Percentiles rank a stretch among this genome's conserved stretches.
Evolutionary conservation across 2,113 vertebrate genomes (phyloP).

Genomic region (Hiodon alosoides): DNA sequence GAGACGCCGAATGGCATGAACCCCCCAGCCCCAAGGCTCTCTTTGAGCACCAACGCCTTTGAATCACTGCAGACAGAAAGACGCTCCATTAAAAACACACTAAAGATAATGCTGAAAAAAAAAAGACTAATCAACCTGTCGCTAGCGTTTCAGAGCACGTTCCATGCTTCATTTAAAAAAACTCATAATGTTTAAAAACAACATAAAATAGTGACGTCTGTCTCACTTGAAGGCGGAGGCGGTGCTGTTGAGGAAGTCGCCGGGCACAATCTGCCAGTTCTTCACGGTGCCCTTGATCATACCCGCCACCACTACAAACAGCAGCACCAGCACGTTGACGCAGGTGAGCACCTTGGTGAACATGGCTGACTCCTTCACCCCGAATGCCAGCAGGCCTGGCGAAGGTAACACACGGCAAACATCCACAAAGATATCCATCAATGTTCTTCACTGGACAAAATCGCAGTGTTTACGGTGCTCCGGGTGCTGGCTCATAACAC

Average conservation of each 20-base stretch:
- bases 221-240: slow-evolving; percentile 44
- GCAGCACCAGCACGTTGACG: slow-evolving; percentile 83
- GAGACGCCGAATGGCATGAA: slow-evolving; percentile 88
- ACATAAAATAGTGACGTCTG: neutral
- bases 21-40: slow-evolving; percentile 66
- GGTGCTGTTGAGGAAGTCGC: slow-evolving; percentile 59
- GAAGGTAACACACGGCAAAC: neutral
- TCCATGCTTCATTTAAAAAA: neutral
- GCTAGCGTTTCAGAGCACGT: neutral
- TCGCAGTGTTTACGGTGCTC: too few species aligned
- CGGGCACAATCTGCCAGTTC: slow-evolving; percentile 78
- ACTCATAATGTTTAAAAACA: neutral
- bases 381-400: slow-evolving; percentile 79
- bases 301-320: slow-evolving; percentile 85
- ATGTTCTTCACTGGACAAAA: too few species aligned
- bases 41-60: neutral
- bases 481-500: too few species aligned
- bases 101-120: neutral
- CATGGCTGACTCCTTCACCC: slow-evolving; percentile 91
- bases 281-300: slow-evolving; percentile 82
- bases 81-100: neutral
- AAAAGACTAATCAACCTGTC: neutral
- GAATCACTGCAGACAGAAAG: slow-evolving; percentile 55
- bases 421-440: too few species aligned
- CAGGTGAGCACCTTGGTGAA: slow-evolving; percentile 94